Evolutionary conservation across 2,113 vertebrate genomes (phyloP).

Genomic region (Rostratula benghalensis): DNA sequence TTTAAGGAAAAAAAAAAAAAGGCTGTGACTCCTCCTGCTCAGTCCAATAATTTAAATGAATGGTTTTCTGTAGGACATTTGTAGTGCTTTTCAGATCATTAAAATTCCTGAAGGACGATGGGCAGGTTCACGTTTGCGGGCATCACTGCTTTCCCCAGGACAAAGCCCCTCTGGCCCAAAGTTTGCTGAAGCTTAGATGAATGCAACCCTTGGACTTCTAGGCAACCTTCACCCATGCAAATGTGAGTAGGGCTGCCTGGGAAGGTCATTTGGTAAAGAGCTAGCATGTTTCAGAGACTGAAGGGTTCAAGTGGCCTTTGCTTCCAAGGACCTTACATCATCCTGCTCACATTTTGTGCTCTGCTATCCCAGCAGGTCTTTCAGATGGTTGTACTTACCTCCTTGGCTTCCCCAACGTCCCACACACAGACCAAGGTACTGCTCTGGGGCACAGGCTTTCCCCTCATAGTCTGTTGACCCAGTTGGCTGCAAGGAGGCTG

Average conservation of each 20-base stretch:
- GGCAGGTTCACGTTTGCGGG: background rate
- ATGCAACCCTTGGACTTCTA: background rate
- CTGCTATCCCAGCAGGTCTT: background rate
- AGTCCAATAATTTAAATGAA: constrained; percentile 19
- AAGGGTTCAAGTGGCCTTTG: background rate
- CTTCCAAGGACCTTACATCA: background rate
- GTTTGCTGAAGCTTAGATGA: background rate
- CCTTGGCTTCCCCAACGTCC: background rate
- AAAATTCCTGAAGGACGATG: background rate
- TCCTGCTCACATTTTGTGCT: background rate
- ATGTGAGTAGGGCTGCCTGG: background rate
- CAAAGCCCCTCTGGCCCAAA: background rate
- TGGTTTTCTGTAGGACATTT: constrained; percentile 8
- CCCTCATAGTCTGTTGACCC: background rate
- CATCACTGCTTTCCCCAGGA: background rate
- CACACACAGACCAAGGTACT: background rate
- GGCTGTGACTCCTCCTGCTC: background rate
- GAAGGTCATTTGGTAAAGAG: background rate
- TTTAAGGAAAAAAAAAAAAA: background rate
- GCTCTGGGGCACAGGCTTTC: background rate
- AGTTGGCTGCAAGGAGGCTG: background rate
- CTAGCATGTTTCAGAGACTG: background rate
- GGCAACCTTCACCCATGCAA: background rate
- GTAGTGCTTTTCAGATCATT: background rate
- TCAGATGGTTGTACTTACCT: background rate